Conservation (phyloP, 2,113 vertebrate species). For the Petroica traversi region DNA sequence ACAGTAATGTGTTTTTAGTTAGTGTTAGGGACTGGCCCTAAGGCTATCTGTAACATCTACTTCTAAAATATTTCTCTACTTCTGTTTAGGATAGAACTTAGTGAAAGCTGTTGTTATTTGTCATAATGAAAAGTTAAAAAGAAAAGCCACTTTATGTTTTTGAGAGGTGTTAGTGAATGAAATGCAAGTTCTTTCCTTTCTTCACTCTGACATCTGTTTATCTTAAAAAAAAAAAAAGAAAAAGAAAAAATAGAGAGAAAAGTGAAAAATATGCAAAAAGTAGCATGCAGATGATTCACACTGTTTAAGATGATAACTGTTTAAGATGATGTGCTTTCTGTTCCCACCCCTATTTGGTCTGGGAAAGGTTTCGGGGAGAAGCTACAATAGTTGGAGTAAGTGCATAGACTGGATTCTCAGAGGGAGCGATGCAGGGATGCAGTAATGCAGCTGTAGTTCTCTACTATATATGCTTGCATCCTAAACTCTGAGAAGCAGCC, state of each 20-base stretch:
- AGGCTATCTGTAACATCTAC: not conserved
- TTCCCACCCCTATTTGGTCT: fast-evolving
- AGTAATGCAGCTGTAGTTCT: not conserved
- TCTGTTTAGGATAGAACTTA: not conserved
- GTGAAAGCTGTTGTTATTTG: not conserved
- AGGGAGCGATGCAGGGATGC: not conserved
- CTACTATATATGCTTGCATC: not conserved
- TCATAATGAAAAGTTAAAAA: not conserved
- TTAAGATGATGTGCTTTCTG: not conserved
- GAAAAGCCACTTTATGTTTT: not conserved
- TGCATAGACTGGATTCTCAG: not conserved
- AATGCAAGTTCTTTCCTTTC: not conserved
- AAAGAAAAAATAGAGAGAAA: not conserved
- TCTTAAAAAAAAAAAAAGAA: not conserved
- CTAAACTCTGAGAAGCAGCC: not conserved
- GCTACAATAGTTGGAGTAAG: not conserved
- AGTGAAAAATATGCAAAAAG: not conserved
- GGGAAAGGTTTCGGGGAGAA: not conserved
- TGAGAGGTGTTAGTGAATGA: not conserved
- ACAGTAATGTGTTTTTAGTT: not conserved
- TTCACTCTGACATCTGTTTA: not conserved
- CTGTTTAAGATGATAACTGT: not conserved
- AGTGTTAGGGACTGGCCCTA: not conserved
- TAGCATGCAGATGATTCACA: not conserved
- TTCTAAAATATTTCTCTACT: not conserved